phyloP scores from a whole-genome alignment of 2,888 invertebrate species.

The Mayetiola destructor region DNA sequence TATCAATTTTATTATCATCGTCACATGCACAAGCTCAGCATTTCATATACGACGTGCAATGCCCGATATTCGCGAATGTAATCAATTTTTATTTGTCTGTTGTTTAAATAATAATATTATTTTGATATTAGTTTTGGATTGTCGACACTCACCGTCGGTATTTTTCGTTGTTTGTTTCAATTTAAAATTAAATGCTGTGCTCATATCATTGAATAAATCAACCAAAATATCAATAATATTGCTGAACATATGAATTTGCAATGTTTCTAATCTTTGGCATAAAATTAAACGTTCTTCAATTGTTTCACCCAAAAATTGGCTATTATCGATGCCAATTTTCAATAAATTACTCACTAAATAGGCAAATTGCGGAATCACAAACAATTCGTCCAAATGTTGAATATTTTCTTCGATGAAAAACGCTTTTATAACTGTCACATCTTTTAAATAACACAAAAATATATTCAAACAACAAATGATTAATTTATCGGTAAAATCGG shows the following conservation, averaged over 20 bases:
- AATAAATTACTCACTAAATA: conserved; percentile 31
- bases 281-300: conserved; percentile 26
- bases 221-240: conserved; percentile 17
- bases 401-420: conserved; percentile 33
- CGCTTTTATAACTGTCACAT: conserved; percentile 29
- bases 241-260: conserved; percentile 25
- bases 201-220: conserved; percentile 14
- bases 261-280: conserved; percentile 27
- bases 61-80: too few relatives aligned
- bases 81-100: too few relatives aligned
- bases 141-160: too few relatives aligned
- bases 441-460: conserved; percentile 30
- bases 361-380: conserved; percentile 27
- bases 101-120: too few relatives aligned
- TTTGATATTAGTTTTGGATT: too few relatives aligned
- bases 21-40: too few relatives aligned
- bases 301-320: conserved; percentile 29
- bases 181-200: not conserved
- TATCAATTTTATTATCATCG: too few relatives aligned
- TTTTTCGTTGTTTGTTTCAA: too few relatives aligned
- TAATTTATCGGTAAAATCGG: conserved; percentile 4
- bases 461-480: conserved; percentile 30
- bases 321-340: conserved; percentile 32
- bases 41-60: too few relatives aligned
- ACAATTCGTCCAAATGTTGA: conserved; percentile 28